Evolutionary conservation across 2,888 invertebrate genomes (phyloP).

Genomic region (Parapristionchus giblindavisi): DNA sequence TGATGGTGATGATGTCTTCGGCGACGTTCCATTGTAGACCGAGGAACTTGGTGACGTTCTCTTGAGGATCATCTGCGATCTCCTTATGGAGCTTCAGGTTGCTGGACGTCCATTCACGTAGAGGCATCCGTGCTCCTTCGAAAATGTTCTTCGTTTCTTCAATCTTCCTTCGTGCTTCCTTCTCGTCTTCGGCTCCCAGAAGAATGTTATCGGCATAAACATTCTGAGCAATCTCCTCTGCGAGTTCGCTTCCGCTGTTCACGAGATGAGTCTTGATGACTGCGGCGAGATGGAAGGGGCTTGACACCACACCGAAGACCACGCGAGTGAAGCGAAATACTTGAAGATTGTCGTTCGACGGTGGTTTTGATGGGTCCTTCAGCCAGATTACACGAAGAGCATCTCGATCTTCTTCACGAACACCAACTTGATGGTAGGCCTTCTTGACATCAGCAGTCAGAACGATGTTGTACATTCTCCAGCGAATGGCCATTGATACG

Average conservation of each 20-base stretch:
- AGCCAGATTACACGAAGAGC: constrained; percentile 47
- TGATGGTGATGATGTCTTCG: constrained; percentile 31
- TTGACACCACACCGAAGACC: constrained; percentile 46
- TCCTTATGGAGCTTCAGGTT: not conserved
- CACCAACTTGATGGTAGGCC: constrained; percentile 50
- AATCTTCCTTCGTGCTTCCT: constrained; percentile 3
- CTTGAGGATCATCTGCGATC: not conserved
- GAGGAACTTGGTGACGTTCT: constrained; percentile 34
- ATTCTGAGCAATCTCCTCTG: constrained; percentile 12
- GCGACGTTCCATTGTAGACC: constrained; percentile 41
- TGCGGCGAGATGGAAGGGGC: constrained; percentile 45
- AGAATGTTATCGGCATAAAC: constrained; percentile 45
- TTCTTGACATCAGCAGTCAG: constrained; percentile 52
- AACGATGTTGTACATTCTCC: constrained; percentile 28
- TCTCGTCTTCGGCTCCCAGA: not conserved
- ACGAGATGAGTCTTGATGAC: constrained; percentile 43
- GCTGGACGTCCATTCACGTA: constrained; percentile 9
- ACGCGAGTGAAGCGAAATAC: constrained; percentile 45
- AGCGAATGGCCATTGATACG: constrained; percentile 38
- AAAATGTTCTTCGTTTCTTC: constrained; percentile 34
- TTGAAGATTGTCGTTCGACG: constrained; percentile 41
- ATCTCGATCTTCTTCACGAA: constrained; percentile 44
- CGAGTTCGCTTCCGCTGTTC: not conserved
- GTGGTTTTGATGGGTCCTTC: constrained; percentile 39
- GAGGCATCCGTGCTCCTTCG: not conserved